Conservation (phyloP, 30 jellyfish, hydroid and myxozoan species). For the Phacellophora camtschatica region DNA sequence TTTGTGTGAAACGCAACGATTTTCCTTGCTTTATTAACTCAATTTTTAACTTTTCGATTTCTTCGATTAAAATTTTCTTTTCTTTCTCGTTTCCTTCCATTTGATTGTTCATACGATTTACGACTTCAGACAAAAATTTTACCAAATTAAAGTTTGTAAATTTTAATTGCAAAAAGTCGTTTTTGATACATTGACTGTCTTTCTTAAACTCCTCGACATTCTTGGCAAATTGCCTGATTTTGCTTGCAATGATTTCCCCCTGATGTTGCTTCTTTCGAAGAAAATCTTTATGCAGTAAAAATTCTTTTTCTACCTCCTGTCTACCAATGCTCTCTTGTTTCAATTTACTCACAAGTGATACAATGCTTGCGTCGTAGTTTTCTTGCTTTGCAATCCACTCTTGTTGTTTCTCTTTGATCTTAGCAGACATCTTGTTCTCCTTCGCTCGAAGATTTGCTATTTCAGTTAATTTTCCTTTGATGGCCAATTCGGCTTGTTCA, state of each 20-base stretch:
- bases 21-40: constrained; percentile 7
- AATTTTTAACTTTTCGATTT: not conserved
- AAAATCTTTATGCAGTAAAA: not conserved
- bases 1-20: not conserved
- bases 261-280: not conserved
- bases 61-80: not conserved
- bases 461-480: constrained; percentile 12
- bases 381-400: constrained; percentile 55
- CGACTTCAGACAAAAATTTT: not conserved
- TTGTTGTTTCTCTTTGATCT: constrained; percentile 16
- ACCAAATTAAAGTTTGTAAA: constrained; percentile 3
- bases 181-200: not conserved
- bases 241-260: not conserved
- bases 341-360: constrained; percentile 36
- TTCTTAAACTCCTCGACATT: not conserved
- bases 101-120: constrained; percentile 17
- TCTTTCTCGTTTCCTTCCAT: not conserved
- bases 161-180: constrained; percentile 22
- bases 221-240: not conserved
- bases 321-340: constrained; percentile 39
- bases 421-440: constrained; percentile 27
- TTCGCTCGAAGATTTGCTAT: constrained; percentile 45
- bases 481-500: not conserved
- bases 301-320: constrained; percentile 7
- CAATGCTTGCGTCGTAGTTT: constrained; percentile 43